Base-by-base conservation (phyloP, 1,140 invertebrate genomes). In the Whitmania pigra region DNA sequence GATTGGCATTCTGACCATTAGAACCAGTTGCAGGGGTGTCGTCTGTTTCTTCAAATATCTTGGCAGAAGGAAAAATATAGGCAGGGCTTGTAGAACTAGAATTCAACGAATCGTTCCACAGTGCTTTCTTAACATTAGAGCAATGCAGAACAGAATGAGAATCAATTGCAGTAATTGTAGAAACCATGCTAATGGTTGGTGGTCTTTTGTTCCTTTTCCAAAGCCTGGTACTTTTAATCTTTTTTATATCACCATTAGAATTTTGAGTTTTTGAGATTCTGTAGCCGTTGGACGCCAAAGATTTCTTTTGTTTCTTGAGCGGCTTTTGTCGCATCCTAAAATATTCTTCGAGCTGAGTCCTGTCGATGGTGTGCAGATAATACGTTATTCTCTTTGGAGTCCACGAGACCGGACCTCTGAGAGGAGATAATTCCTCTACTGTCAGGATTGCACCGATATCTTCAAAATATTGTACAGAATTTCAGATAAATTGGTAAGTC, bases 361-460 rank as follows among this genome's bases (percentile, higher is more conserved):
- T 87, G 86, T 97, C 93, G 78, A 97, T 94, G 77, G 90, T 88
- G 83, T 97, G 94, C 75, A 97, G 86, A 86, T 93, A 99, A 86
- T 97, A 99, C 69, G 92, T 93, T 75, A 99, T 94, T 66, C 94
- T 92, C 83, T 94, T 96, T 71, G 92, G 92, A 73, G 95, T 98
- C 95, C 94, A 99, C 9, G 93, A 97, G 53, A 99, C 94, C 7
- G 92, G 95, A 75, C 93, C 94, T 79, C 89, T 89, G 69, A 96
- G 82, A 11, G 94, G 93, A 73, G 92, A 89, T 87, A 97, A 90
- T 83, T 96, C 93, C 66, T 90, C 91, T 13, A 98, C 93, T 80
- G 96, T 92, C 92, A 98, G 96, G 78, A 98, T 98, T 55, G 94
- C 95, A 71, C 94, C 94, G 80, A 97, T 97, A 85, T 98, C 94